Base-by-base conservation (phyloP, 2,797 vertebrate genomes). In the Diplodus sargus region DNA sequence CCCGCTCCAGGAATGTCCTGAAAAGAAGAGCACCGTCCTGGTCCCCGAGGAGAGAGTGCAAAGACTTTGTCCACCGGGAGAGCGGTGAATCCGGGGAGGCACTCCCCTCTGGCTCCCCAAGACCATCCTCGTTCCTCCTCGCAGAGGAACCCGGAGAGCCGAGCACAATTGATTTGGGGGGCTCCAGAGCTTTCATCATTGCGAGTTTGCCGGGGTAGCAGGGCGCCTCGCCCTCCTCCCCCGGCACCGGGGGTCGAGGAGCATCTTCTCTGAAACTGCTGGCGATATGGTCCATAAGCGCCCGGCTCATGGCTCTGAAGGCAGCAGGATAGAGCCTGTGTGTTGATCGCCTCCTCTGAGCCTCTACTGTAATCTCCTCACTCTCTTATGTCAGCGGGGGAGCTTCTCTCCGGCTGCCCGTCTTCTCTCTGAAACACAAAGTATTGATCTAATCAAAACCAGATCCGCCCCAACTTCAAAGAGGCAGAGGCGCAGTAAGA, bases 201-300 rank as follows among this genome's bases (percentile, higher is more conserved):
- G 93, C 89, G 65, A 93, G 86, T 92, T 91, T 94, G 93, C 87
- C 75, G 71, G 95, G 94, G 16, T 92, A 95, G 93, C 97, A 96
- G 92, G 96, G 94, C 76, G 96, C 92, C 84, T 98, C 96, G 91
- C 97, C 97, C 96, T 99, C 98, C 92, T 98, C 97, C 87, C 98
- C 98, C 2, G 98, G 98, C 83, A 99, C 98, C 1, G 98, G 98
- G 81, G 98, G 98, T 74, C 97, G 94, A 53, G 98, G 98, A 79
- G 97, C 97, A 96, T 99, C 98, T 96, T 99, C 97, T 84, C 96
- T 96, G 95, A 99, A 99, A 96, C 97, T 98, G 92, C 94, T 96
- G 95, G 95, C 94, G 90, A 96, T 89, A 53, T 94, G 96, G 93
- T 98, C 97, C 78, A 96, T 93, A 78, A 97, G 96, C 90, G 94